Evolutionary conservation across 2,113 vertebrate species (phyloP), one percentile per base, ranked within the genome.

Genomic region (Elephas maximus): DNA sequence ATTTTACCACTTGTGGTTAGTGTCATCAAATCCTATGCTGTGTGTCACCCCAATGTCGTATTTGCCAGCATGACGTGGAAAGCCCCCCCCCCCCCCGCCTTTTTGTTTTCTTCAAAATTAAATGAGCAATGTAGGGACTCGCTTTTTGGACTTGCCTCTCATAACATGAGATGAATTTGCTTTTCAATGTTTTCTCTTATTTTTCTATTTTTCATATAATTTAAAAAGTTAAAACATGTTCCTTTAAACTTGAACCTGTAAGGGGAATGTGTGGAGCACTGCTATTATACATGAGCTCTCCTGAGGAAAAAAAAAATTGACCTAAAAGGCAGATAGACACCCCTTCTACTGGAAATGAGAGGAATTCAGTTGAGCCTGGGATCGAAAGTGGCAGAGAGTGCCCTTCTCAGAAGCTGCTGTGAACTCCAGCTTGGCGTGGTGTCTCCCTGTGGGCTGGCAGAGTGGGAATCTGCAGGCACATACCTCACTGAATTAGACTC

Each of bases 111-210:
- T 92, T 92, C 24, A 69, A 97, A 71, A 53, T 87, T 76, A 88
- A 93, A 77, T 87, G 71, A 37, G 15, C 23, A 45, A 60, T 57
- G 79, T 76, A 53, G 74, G 67, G 57, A 45, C n/a, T 8, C 33
- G 33, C 26, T 87, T 65, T 85, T 91, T 90, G 71, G 20, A 88
- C 63, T 83, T 93, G 44, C 4, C 12, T 93, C 71, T 91, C 30
- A 63, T 74, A 87, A 73, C n/a, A 20, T 17, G 53, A 88, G n/a
- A 67, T 82, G 80, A 51, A 23, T 93, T 93, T 91, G n/a, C 11
- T 93, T 92, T 96, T 89, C 37, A 28, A 0, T 53, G 51, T 67
- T 95, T 94, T 88, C n/a, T 93, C 23, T 62, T 94, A 73, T 30
- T 76, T 10, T 37, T 92, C 30, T 41, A 18, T 93, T 69, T 81